Base-by-base conservation (phyloP, 2,797 vertebrate species). In the Gymnopithys bicolor region DNA sequence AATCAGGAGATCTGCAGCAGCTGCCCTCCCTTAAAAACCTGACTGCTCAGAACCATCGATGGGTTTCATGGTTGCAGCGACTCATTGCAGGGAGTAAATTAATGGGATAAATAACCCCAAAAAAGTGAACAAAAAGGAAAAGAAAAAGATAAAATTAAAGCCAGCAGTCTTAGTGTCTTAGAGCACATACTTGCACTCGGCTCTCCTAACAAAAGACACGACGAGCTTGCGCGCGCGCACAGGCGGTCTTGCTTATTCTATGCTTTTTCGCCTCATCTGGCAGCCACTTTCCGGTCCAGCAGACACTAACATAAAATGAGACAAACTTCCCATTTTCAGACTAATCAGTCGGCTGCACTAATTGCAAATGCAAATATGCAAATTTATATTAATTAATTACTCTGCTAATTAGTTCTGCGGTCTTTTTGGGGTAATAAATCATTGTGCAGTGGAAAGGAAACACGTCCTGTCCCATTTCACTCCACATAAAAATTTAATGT, bases 331-430 rank as follows among this genome's bases (percentile, higher is more conserved):
- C 99, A 99, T 99, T 99, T 98, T 99, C 99, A 99, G 98, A 99
- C 99, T 99, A 99, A 99, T 99, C 99, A 99, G 99, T 99, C 98
- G 98, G 99, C 99, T 99, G 99, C 99, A 99, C 99, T 99, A 99
- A 99, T 99, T 99, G 99, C 99, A 99, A 99, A 99, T 99, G 99
- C 99, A 99, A 99, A 99, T 99, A 99, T 99, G 99, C 99, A 99
- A 99, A 99, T 99, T 99, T 99, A 99, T 99, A 99, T 99, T 99
- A 99, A 99, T 99, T 99, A 99, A 99, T 99, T 99, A 99, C 99
- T 99, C 98, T 98, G 98, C 99, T 99, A 99, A 99, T 99, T 99
- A 99, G 99, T 99, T 99, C 99, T 99, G 99, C 98, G 97, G 98
- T 99, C 98, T 99, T 99, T 99, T 99, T 97, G 97, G 98, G 98